Conservation (phyloP, 2,888 invertebrate genomes). For the Xestia ashworthii region DNA sequence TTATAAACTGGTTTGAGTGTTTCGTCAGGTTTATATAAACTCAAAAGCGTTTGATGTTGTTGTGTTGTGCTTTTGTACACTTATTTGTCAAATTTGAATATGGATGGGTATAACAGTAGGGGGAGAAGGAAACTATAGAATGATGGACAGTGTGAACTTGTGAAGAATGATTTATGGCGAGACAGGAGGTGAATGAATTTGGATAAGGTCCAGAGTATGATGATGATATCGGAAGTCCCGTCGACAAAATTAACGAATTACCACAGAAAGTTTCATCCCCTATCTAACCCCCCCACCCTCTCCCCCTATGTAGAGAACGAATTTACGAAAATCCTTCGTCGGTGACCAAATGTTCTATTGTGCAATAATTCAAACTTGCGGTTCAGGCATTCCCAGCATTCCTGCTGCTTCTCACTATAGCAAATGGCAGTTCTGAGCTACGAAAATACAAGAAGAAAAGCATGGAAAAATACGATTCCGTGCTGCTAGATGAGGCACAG, state of each 20-base stretch:
- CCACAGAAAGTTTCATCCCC: too few species aligned
- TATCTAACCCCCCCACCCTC: neutral
- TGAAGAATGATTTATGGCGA: too few species aligned
- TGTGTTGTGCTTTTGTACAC: neutral
- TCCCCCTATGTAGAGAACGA: neutral
- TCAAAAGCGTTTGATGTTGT: neutral
- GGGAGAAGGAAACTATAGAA: too few species aligned
- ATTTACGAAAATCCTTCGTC: neutral
- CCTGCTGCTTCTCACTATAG: neutral
- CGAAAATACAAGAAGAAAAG: neutral
- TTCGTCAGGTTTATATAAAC: neutral
- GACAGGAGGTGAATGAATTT: too few species aligned
- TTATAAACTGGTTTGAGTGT: neutral
- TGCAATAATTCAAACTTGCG: too few species aligned
- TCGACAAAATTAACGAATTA: too few species aligned
- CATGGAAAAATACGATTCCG: neutral
- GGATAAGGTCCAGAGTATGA: too few species aligned
- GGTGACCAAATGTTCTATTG: neutral
- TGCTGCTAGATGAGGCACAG: neutral
- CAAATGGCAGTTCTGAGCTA: neutral
- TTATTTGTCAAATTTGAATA: neutral
- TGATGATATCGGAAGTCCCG: too few species aligned
- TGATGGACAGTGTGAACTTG: too few species aligned
- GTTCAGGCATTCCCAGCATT: neutral
- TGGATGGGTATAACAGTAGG: too few species aligned